Base-by-base conservation (phyloP, 2,113 vertebrate species). In the Ochotona princeps region DNA sequence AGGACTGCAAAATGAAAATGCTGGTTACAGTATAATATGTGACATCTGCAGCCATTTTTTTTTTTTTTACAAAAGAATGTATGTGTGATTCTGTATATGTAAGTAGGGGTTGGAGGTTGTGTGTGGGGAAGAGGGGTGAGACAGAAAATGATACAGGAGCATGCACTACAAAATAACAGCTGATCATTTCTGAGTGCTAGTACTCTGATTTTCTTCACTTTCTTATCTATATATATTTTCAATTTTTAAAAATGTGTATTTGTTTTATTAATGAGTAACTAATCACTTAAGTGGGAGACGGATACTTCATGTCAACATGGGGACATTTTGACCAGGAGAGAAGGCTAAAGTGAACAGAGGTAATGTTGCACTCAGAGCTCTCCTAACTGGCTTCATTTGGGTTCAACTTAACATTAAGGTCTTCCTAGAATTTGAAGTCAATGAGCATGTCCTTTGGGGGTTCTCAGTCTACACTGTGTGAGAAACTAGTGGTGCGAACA, bases 171-270 rank as follows among this genome's bases (percentile, higher is more conserved):
- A 70, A 54, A 47, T 11, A 23, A 49, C 21, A 28, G n/a, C 26
- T 20, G 60, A 66, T 61, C 54, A 81, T 35, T 90, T 87, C 13
- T 8, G 10, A 26, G 54, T 18, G 15, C 51, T 18, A 10, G 72
- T 30, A 70, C 61, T 32, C 66, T n/a, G 20, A 49, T 32, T 60
- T 83, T 73, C 49, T 51, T 44, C 26, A 80, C 32, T 87, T 63
- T 94, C 54, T 57, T 89, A 57, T 81, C 72, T 57, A 23, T 6
- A 61, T 25, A 23, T 74, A 61, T 73, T 32, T 35, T 89, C 86
- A 32, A 30, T 61, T 83, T 66, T 76, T 76, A 8, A 57, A 84
- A 85, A 85, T 23, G 13, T 67, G 2, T 26, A 47, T 76, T 65
- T 69, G 35, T n/a, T 60, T 82, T 26, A 12, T 67, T 51, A 57